Evolutionary conservation across 2,113 vertebrate genomes (phyloP).

Genomic region (Indri indri): DNA sequence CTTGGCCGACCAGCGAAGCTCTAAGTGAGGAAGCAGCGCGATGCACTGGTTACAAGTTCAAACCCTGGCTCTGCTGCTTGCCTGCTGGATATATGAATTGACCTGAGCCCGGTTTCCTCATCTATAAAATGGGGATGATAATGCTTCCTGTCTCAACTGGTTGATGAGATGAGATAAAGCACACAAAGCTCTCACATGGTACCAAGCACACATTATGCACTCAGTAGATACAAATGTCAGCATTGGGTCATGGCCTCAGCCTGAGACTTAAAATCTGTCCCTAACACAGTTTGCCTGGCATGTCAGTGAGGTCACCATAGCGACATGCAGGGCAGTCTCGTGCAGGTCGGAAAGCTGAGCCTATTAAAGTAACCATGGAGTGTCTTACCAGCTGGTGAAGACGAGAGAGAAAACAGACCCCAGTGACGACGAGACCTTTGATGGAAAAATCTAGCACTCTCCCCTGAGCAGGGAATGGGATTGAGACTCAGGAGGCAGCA

Average conservation of each 20-base stretch:
- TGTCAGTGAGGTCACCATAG: neutral
- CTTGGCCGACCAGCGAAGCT: neutral
- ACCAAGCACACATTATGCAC: rapidly evolving
- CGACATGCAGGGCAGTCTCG: too few relatives aligned
- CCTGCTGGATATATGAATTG: neutral
- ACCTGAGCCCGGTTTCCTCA: neutral
- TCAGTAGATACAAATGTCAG: too few relatives aligned
- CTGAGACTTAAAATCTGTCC: neutral
- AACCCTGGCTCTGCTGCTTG: neutral
- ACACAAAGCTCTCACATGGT: rapidly evolving
- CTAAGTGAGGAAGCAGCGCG: neutral
- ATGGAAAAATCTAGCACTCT: neutral
- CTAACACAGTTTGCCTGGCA: neutral
- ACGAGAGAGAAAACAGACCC: neutral
- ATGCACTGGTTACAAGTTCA: neutral
- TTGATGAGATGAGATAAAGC: neutral
- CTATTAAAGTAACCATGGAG: neutral
- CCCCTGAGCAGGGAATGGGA: neutral
- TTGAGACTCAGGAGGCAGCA: neutral
- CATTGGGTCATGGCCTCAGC: neutral
- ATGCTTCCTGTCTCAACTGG: neutral
- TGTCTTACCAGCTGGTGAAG: neutral
- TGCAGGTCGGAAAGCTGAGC: neutral
- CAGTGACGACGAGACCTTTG: neutral
- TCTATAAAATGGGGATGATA: neutral